A percentile compares a stretch with the other conserved stretches of the same genome.
phyloP scores from a whole-genome alignment of 1,140 invertebrate genomes.

The Yoshiicerus persimilis region DNA sequence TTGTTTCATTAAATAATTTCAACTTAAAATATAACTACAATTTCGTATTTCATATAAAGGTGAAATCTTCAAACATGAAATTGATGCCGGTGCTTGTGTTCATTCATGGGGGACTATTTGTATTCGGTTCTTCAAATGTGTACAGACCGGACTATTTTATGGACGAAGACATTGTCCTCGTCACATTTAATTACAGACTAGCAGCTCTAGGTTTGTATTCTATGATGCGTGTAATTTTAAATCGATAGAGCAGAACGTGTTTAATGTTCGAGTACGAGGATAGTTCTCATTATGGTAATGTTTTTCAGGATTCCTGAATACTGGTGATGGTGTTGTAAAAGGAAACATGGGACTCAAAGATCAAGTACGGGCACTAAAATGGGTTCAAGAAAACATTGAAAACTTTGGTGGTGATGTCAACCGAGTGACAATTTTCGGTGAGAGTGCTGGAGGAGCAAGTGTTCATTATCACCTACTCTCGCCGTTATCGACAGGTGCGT shows the following conservation, averaged over 20 bases:
- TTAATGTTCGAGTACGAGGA: too few relatives aligned
- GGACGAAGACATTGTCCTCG: constrained; percentile 56
- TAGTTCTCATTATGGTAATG: too few relatives aligned
- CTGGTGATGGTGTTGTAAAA: constrained; percentile 52
- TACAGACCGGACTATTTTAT: constrained; percentile 52
- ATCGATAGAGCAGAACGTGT: too few relatives aligned
- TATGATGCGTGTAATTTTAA: too few relatives aligned
- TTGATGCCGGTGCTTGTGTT: constrained; percentile 7
- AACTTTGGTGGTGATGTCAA: constrained; percentile 62
- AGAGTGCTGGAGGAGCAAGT: constrained; percentile 54
- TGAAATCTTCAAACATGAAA: not conserved
- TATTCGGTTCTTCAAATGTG: constrained; percentile 53
- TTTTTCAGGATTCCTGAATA: constrained; percentile 53
- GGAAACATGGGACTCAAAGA: constrained; percentile 52
- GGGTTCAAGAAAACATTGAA: constrained; percentile 60
- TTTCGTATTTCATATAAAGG: not conserved
- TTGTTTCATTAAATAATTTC: too few relatives aligned
- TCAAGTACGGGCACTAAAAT: constrained; percentile 58
- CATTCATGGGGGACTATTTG: constrained; percentile 52
- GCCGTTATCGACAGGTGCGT: constrained; percentile 49
- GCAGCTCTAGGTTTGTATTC: constrained; percentile 50
- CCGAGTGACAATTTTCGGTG: constrained; percentile 62
- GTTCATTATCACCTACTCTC: constrained; percentile 62
- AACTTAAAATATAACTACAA: too few relatives aligned
- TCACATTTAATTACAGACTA: constrained; percentile 64